A percentile compares a stretch with the other conserved stretches of the same genome.
Evolutionary conservation across 2,113 vertebrate genomes (phyloP).

Genomic region (Aegotheles bennettii): DNA sequence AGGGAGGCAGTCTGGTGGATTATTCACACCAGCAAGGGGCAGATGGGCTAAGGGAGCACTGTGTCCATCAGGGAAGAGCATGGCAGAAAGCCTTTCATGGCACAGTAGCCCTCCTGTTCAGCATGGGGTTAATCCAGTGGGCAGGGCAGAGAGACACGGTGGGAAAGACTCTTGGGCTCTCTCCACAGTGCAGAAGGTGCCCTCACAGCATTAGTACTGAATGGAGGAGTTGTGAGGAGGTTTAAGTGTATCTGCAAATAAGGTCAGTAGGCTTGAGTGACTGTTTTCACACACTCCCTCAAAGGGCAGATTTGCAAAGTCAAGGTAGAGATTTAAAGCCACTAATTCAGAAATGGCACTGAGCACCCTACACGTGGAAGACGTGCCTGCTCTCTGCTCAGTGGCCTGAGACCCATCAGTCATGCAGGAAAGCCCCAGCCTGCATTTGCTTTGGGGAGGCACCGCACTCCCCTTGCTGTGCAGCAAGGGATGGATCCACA

Average conservation of each 20-base stretch:
- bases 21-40: not conserved
- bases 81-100: not conserved
- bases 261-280: not conserved
- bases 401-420: too few relatives aligned
- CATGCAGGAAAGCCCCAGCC: not conserved
- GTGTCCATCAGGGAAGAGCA: not conserved
- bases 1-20: too few relatives aligned
- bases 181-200: not conserved
- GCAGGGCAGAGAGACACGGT: not conserved
- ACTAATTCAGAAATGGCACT: not conserved
- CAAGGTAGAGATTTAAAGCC: not conserved
- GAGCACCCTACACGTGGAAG: not conserved
- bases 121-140: not conserved
- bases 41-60: not conserved
- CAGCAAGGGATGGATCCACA: not conserved
- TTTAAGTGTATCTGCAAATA: not conserved
- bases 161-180: not conserved
- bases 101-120: not conserved
- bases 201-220: not conserved
- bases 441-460: not conserved
- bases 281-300: not conserved
- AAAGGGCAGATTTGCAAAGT: not conserved
- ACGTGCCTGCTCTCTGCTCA: not conserved
- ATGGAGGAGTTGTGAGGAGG: not conserved
- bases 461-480: fast-evolving